These are phyloP conservation scores for Pipistrellus pygmaeus DNA, from an alignment of 2,797 vertebrate species.

Conservation along the genomic window DNA sequence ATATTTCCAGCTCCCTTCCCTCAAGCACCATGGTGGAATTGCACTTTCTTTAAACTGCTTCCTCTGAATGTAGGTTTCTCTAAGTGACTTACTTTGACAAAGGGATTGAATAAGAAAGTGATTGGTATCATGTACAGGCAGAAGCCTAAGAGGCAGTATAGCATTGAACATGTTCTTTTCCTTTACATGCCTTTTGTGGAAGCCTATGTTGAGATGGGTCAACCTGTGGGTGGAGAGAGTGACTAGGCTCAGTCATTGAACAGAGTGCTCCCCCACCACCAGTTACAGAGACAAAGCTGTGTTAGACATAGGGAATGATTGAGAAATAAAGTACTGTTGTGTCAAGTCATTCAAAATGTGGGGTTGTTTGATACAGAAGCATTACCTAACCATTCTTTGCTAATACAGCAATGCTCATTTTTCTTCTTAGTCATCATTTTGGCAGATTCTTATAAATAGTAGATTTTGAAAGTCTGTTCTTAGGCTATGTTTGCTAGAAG, in stretches of 20 bases:
- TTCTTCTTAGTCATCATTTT: neutral
- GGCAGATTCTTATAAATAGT: neutral
- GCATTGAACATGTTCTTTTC: neutral
- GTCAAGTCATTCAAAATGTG: conserved; percentile 40
- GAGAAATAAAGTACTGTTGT: neutral
- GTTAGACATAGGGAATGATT: neutral
- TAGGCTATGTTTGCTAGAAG: neutral
- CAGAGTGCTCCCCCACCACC: neutral
- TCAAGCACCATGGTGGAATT: neutral
- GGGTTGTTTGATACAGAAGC: neutral
- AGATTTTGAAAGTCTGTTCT: conserved; percentile 33
- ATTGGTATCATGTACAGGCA: neutral
- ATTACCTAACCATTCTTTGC: neutral
- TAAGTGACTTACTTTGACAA: neutral
- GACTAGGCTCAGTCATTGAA: neutral
- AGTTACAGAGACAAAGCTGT: neutral
- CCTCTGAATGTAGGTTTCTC: neutral
- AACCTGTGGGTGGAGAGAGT: too few species aligned
- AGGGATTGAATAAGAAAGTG: neutral
- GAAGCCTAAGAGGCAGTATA: neutral
- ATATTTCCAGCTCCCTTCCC: neutral
- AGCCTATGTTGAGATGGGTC: neutral
- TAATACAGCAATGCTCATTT: neutral
- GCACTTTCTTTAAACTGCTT: neutral
- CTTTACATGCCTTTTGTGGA: neutral